Evolutionary conservation across 2,797 vertebrate genomes (phyloP).

Genomic region (Varecia variegata): DNA sequence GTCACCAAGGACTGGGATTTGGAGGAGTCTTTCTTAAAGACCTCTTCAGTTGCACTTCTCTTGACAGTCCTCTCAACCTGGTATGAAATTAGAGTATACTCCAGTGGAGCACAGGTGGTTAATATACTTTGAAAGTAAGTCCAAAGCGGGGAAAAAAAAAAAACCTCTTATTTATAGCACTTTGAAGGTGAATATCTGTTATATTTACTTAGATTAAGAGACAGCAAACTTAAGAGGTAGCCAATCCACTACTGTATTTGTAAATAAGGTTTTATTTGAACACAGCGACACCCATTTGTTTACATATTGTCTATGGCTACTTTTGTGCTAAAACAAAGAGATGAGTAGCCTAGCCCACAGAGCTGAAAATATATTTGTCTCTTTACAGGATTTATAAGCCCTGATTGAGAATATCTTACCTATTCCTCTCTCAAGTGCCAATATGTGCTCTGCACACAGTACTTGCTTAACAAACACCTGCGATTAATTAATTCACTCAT

Average conservation of each 20-base stretch:
- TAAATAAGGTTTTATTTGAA: conserved; percentile 16
- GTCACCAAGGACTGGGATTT: not conserved
- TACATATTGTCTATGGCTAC: not conserved
- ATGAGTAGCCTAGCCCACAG: not conserved
- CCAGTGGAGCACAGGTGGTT: not conserved
- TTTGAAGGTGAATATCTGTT: not conserved
- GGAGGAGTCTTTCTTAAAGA: not conserved
- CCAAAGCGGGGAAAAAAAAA: not conserved
- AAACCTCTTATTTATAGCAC: not conserved
- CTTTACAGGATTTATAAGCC: not conserved
- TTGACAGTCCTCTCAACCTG: not conserved
- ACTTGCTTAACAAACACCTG: not conserved
- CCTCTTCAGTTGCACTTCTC: not conserved
- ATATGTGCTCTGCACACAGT: not conserved
- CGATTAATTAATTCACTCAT: not conserved
- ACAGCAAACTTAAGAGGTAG: not conserved
- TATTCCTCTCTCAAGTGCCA: not conserved
- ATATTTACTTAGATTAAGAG: not conserved
- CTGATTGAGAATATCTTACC: not conserved
- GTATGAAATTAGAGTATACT: not conserved
- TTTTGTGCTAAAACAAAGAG: not conserved
- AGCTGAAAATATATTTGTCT: not conserved
- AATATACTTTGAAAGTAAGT: not conserved
- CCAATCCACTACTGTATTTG: not conserved
- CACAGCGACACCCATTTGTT: not conserved